These are phyloP conservation scores for Halictus rubicundus DNA, from an alignment of 1,140 invertebrate genomes.

Conservation along the genomic window DNA sequence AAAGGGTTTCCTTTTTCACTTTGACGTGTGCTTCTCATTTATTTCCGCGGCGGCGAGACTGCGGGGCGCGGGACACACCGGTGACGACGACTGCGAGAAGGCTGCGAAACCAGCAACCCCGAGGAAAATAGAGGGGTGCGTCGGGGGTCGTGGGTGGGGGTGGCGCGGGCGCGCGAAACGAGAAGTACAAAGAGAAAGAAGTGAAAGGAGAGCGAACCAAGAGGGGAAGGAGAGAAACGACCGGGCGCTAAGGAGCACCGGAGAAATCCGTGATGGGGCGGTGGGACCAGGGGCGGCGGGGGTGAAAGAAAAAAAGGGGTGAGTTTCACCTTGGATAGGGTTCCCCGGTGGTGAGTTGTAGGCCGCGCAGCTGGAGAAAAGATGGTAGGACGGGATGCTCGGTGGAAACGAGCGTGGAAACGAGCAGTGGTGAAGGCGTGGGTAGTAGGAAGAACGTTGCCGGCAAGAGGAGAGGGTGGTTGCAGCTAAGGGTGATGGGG, in stretches of 20 bases:
- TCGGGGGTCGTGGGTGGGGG: slow-evolving; percentile 25
- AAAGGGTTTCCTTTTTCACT: slow-evolving; percentile 62
- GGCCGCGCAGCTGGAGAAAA: slow-evolving; percentile 54
- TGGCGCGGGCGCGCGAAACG: slow-evolving; percentile 15
- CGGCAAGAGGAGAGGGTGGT: slow-evolving; percentile 15
- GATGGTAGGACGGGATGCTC: slow-evolving; percentile 45
- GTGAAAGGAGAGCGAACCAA: slow-evolving; percentile 10
- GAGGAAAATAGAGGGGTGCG: slow-evolving; percentile 45
- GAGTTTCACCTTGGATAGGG: slow-evolving; percentile 57
- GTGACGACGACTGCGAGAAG: slow-evolving; percentile 5
- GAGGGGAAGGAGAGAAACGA: not conserved
- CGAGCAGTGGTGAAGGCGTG: slow-evolving; percentile 62
- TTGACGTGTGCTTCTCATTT: slow-evolving; percentile 75
- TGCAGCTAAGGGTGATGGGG: slow-evolving; percentile 60
- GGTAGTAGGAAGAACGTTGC: slow-evolving; percentile 31
- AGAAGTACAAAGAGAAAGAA: slow-evolving; percentile 23
- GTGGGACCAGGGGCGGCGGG: not conserved
- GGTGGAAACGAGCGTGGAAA: slow-evolving; percentile 66
- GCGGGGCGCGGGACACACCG: slow-evolving; percentile 21
- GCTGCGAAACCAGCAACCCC: slow-evolving; percentile 1
- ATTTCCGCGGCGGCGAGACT: slow-evolving; percentile 58
- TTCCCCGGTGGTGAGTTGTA: slow-evolving; percentile 56
- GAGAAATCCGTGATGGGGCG: slow-evolving; percentile 13
- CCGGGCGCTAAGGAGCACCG: slow-evolving; percentile 21
- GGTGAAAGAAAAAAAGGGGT: slow-evolving; percentile 42